A percentile compares a stretch with the other conserved stretches of the same genome.
These are phyloP conservation scores for Melanostoma mellinum DNA, from an alignment of 2,888 invertebrate species.

Conservation along the genomic window DNA sequence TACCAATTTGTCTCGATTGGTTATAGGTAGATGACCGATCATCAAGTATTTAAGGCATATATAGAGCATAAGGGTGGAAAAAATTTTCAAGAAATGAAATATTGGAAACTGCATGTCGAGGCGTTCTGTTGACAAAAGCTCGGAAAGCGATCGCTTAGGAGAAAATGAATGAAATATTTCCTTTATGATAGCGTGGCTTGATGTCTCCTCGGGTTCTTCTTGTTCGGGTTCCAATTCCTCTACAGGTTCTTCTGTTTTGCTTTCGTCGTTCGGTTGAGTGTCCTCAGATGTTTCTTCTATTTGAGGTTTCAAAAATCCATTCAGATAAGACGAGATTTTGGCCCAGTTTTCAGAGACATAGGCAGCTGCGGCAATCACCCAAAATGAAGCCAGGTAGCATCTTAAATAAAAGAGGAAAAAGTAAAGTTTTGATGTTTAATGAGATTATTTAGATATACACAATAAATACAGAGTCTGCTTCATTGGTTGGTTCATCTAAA, in stretches of 20 bases:
- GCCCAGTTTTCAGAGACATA: constrained; percentile 57
- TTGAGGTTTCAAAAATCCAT: constrained; percentile 27
- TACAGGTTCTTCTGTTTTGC: constrained; percentile 16
- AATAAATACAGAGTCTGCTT: no score
- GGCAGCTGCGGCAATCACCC: constrained; percentile 53
- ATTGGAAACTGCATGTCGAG: constrained; percentile 85
- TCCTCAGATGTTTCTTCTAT: constrained; percentile 22
- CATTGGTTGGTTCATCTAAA: no score
- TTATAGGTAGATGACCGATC: constrained; percentile 85
- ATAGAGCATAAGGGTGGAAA: constrained; percentile 85
- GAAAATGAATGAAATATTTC: constrained; percentile 85
- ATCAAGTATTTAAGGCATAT: constrained; percentile 87
- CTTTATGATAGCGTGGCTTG: constrained; percentile 25
- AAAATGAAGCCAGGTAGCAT: constrained; percentile 59
- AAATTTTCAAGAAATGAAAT: constrained; percentile 87
- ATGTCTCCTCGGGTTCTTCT: constrained; percentile 20
- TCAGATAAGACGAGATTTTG: constrained; percentile 33
- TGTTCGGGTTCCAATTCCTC: constrained; percentile 31
- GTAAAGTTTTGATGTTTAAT: no score
- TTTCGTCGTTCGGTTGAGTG: not conserved
- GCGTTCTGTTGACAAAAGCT: constrained; percentile 83
- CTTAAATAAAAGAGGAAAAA: constrained; percentile 35
- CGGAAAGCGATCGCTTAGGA: constrained; percentile 84
- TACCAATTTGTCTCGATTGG: constrained; percentile 83
- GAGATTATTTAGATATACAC: no score